Evolutionary conservation across 2,113 vertebrate genomes (phyloP).

Genomic region (Craseonycteris thonglongyai): DNA sequence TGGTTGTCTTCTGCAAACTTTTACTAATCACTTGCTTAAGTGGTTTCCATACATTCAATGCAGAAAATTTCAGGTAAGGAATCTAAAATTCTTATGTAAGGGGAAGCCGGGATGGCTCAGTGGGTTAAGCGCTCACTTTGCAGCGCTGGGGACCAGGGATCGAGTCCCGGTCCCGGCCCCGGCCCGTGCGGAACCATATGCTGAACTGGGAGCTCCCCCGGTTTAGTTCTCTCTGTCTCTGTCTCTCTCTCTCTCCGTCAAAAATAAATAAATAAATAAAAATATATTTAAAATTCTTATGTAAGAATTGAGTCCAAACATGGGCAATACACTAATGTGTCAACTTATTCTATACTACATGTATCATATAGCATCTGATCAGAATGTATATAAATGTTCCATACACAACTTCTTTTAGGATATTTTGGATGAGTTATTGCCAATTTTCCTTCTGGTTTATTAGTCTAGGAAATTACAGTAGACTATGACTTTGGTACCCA

Average conservation of each 20-base stretch:
- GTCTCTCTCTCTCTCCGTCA: no score
- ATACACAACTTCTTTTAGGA: neutral
- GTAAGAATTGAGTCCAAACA: neutral
- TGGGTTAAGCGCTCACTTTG: no score
- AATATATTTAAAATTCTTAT: slow-evolving; percentile 19
- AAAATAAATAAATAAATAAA: no score
- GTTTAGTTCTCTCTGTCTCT: no score
- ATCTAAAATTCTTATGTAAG: neutral
- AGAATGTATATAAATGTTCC: neutral
- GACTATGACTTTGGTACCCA: neutral
- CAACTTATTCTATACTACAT: neutral
- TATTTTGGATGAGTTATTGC: neutral
- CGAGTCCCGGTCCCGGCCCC: no score
- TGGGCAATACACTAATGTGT: neutral
- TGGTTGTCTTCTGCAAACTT: neutral
- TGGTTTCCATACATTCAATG: neutral
- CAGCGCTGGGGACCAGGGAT: no score
- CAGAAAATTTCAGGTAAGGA: neutral
- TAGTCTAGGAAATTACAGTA: neutral
- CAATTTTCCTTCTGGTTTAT: neutral
- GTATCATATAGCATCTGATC: neutral
- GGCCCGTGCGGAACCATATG: no score
- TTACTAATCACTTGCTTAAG: neutral
- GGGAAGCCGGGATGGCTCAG: no score
- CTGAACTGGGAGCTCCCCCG: no score